Evolutionary conservation across 2,888 invertebrate genomes (phyloP).

Genomic region (Disparrhopalites patrizii): DNA sequence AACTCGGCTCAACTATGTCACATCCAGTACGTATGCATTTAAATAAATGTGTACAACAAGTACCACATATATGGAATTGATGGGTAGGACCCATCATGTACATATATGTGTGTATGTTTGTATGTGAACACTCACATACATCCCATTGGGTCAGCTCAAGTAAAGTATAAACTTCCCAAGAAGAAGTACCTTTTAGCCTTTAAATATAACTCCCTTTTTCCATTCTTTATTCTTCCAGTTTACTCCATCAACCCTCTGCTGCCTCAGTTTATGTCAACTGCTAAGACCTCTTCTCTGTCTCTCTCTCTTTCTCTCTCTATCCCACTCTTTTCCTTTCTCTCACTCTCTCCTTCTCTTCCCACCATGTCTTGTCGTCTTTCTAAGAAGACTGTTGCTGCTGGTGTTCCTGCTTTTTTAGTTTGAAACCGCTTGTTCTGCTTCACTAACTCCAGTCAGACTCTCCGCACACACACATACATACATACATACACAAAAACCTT

Average conservation of each 20-base stretch:
- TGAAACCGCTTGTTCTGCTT: constrained; percentile 3
- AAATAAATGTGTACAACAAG: too few species aligned
- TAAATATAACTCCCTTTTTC: too few species aligned
- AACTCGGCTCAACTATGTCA: not conserved
- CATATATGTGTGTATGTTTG: not conserved
- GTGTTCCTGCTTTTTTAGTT: not conserved
- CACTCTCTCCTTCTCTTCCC: not conserved
- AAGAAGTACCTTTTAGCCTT: too few species aligned
- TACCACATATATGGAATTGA: too few species aligned
- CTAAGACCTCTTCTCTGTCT: not conserved
- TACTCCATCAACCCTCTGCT: not conserved
- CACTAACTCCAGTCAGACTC: not conserved
- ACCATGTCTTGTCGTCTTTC: not conserved
- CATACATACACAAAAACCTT: not conserved
- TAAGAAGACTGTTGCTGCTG: not conserved
- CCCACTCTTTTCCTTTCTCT: not conserved
- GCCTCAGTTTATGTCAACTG: not conserved
- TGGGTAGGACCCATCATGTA: not conserved
- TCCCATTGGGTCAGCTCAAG: too few species aligned
- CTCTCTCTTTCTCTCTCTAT: not conserved
- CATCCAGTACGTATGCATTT: too few species aligned
- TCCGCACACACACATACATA: too few species aligned
- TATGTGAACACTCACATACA: not conserved
- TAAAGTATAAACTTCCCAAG: too few species aligned
- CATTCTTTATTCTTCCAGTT: too few species aligned